phyloP scores from a whole-genome alignment of 2,888 invertebrate species.

The Lithophane ornitopus region DNA sequence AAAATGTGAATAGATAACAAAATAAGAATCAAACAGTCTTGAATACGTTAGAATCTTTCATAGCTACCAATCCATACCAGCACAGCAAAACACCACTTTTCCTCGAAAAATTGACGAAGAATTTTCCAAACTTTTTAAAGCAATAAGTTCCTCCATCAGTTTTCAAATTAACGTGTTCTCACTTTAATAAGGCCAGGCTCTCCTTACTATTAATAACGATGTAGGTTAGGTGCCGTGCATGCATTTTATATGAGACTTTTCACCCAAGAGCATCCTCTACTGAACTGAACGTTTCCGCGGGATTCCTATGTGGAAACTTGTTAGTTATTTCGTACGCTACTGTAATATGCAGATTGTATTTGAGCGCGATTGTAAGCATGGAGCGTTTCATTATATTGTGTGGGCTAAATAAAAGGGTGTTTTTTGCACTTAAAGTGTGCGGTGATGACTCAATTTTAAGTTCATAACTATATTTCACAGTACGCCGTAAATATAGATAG shows the following conservation, averaged over 20 bases:
- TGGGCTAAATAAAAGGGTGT: constrained; percentile 1
- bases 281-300: constrained; percentile 38
- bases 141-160: constrained; percentile 8
- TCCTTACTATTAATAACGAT: constrained; percentile 53
- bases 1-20: too few species aligned
- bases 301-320: constrained; percentile 32
- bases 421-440: background rate
- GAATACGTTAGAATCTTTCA: background rate
- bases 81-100: background rate
- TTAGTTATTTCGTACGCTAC: constrained; percentile 22
- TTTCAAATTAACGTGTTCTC: constrained; percentile 56
- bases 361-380: background rate
- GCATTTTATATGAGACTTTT: constrained; percentile 64
- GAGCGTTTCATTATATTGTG: constrained; percentile 30
- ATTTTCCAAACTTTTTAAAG: constrained; percentile 22
- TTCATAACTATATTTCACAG: too few species aligned
- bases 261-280: constrained; percentile 28
- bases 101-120: background rate
- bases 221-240: constrained; percentile 49
- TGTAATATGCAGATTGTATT: constrained; percentile 45
- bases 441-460: constrained; percentile 8
- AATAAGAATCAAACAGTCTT: background rate
- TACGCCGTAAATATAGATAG: background rate
- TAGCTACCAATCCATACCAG: background rate
- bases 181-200: constrained; percentile 35